Percentiles rank a stretch among this genome's conserved stretches.
Conservation (phyloP, 1,140 invertebrate species). For the Drosophila aff. region DNA sequence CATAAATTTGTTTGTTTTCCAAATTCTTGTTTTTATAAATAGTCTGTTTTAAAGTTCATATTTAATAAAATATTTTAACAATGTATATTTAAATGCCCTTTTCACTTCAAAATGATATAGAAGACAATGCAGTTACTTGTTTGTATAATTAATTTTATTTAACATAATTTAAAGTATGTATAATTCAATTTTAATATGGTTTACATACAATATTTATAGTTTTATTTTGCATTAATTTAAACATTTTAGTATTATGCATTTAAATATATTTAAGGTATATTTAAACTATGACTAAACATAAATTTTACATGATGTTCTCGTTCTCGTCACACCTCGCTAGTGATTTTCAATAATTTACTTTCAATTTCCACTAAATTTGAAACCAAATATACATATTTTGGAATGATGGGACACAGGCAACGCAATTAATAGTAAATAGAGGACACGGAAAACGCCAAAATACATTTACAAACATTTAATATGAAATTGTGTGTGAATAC, state of each 20-base stretch:
- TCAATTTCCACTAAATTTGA: conserved; percentile 55
- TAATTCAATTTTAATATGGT: conserved; percentile 81
- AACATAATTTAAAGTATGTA: conserved; percentile 82
- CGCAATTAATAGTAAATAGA: conserved; percentile 36
- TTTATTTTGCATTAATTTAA: conserved; percentile 67
- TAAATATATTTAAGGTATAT: conserved; percentile 82
- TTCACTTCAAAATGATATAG: background rate
- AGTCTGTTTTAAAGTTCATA: background rate
- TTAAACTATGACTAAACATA: conserved; percentile 83
- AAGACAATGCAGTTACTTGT: background rate
- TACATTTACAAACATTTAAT: conserved; percentile 45
- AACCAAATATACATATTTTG: conserved; percentile 60
- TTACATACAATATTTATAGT: conserved; percentile 82
- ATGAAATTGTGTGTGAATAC: conserved; percentile 6
- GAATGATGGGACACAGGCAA: conserved; percentile 76
- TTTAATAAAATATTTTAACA: conserved; percentile 4
- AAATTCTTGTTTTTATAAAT: conserved; percentile 31
- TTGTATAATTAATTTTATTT: conserved; percentile 83
- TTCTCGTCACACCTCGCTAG: conserved; percentile 55
- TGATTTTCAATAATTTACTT: conserved; percentile 55
- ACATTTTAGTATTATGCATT: conserved; percentile 78
- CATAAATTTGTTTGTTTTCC: background rate
- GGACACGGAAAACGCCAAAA: conserved; percentile 52
- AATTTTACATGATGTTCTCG: conserved; percentile 69
- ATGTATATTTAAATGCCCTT: background rate